Percentiles rank a stretch among this genome's conserved stretches.
Evolutionary conservation across 2,113 vertebrate genomes (phyloP).

Genomic region (Odocoileus virginianus): DNA sequence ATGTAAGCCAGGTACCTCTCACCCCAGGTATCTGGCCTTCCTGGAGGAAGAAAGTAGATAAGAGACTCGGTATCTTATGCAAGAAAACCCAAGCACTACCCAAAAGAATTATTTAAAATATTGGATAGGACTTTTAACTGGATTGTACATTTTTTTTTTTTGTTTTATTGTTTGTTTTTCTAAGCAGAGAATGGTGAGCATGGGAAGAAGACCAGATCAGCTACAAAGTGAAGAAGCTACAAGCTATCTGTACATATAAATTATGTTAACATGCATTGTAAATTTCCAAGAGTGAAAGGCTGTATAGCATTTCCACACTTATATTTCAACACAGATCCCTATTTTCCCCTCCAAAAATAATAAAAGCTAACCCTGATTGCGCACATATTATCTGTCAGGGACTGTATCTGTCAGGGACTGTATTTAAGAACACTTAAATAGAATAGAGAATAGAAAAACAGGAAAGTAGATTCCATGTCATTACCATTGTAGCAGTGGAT

Average conservation of each 20-base stretch:
- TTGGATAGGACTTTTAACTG: not conserved
- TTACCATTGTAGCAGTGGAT: not conserved
- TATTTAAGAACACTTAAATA: not conserved
- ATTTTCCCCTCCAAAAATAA: not conserved
- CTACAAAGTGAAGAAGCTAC: not conserved
- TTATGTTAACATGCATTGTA: not conserved
- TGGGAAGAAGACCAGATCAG: not conserved
- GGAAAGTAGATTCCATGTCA: not conserved
- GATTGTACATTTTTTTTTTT: not conserved
- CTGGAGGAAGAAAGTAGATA: not conserved
- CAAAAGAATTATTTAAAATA: not conserved
- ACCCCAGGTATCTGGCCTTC: not conserved
- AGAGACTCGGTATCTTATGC: not conserved
- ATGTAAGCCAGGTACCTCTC: not conserved
- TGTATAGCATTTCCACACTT: not conserved
- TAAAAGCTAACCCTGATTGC: not conserved
- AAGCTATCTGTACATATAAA: not conserved
- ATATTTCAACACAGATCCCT: not conserved
- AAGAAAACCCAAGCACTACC: not conserved
- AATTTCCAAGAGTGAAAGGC: not conserved
- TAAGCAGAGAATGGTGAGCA: not conserved
- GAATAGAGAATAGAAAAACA: not conserved
- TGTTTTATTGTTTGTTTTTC: not conserved
- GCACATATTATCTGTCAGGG: not conserved
- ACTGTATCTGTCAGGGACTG: not conserved